Conservation (phyloP, 2,888 invertebrate genomes). For the Troilus luridus region DNA sequence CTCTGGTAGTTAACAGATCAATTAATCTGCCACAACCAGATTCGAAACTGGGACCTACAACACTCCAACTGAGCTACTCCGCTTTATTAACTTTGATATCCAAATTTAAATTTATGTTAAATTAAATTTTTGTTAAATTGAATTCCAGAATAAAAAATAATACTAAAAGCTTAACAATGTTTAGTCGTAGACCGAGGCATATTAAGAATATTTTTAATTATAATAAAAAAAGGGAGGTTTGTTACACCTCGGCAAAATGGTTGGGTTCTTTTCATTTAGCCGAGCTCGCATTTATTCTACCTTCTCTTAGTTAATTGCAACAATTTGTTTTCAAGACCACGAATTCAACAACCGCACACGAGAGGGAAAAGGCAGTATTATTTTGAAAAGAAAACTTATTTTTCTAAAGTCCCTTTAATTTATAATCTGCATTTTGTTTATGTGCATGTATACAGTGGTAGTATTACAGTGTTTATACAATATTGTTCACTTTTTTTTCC, state of each 20-base stretch:
- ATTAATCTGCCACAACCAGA: no score
- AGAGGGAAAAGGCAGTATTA: background rate
- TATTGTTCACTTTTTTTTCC: background rate
- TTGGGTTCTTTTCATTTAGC: background rate
- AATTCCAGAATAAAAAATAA: no score
- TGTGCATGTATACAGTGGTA: background rate
- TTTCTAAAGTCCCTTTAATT: background rate
- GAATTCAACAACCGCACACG: background rate
- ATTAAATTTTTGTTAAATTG: no score
- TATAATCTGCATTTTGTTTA: background rate
- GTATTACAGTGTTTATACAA: background rate
- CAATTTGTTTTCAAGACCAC: conserved; percentile 26
- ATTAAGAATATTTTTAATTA: background rate
- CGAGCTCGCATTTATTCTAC: background rate
- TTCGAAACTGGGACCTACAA: no score
- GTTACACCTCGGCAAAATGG: background rate
- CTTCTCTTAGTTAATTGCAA: background rate
- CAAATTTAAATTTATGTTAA: no score
- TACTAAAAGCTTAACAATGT: background rate
- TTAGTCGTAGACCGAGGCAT: background rate
- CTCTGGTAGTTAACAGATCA: no score
- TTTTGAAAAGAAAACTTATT: background rate
- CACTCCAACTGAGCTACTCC: no score
- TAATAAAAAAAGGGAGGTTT: background rate
- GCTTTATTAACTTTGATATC: no score